Conservation (phyloP, 2,113 vertebrate species). For the Petrocephalus zakoni region DNA sequence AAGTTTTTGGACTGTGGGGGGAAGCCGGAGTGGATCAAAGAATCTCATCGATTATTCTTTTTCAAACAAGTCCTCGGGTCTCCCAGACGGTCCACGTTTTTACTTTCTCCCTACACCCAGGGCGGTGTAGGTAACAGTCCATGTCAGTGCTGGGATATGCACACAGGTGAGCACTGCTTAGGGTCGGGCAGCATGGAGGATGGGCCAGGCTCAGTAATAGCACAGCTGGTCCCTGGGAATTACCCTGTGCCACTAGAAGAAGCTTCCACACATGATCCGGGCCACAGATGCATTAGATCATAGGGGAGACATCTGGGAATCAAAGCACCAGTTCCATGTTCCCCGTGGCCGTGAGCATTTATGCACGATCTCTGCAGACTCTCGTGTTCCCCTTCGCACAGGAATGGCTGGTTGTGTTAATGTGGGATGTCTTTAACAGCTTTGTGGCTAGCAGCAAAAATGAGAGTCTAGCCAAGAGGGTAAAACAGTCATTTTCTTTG, state of each 20-base stretch:
- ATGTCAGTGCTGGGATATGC: neutral
- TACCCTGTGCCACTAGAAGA: neutral
- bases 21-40: neutral
- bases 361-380: neutral
- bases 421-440: neutral
- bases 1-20: neutral
- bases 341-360: neutral
- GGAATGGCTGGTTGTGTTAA: neutral
- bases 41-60: neutral
- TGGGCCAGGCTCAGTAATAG: constrained; percentile 8
- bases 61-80: no score
- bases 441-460: neutral
- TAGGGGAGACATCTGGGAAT: constrained; percentile 29
- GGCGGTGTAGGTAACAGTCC: neutral
- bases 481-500: neutral
- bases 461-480: neutral
- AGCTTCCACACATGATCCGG: constrained; percentile 28
- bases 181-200: neutral
- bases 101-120: no score
- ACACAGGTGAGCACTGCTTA: neutral
- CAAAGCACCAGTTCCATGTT: neutral
- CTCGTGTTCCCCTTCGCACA: neutral
- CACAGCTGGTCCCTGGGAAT: constrained; percentile 17
- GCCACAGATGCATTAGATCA: constrained; percentile 21
- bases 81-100: no score